Conservation (phyloP, 1,140 invertebrate genomes). For the Drosophila sechellia region DNA sequence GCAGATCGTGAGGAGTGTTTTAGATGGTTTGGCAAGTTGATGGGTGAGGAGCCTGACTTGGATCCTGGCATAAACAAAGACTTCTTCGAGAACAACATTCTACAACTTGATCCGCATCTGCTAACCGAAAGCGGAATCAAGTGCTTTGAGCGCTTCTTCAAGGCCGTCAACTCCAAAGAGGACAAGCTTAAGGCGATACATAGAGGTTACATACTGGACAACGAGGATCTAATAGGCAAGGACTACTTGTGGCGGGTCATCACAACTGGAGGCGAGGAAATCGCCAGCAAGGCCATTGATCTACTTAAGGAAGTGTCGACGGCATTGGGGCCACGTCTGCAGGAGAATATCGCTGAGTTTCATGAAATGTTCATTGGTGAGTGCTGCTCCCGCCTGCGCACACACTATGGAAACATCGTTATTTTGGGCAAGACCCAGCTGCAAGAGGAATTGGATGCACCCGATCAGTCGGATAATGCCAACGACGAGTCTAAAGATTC, state of each 20-base stretch:
- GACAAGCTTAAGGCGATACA: slow-evolving; percentile 95
- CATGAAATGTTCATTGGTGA: slow-evolving; percentile 96
- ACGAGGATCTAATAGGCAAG: slow-evolving; percentile 96
- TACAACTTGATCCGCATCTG: slow-evolving; percentile 95
- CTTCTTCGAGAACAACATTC: slow-evolving; percentile 98
- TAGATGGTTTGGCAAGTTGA: slow-evolving; percentile 99
- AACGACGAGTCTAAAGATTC: slow-evolving; percentile 77
- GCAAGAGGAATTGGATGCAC: slow-evolving; percentile 59
- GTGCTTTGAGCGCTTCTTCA: slow-evolving; percentile 95
- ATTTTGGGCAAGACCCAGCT: slow-evolving; percentile 77
- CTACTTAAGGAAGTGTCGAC: slow-evolving; percentile 97
- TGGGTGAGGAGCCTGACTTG: slow-evolving; percentile 98
- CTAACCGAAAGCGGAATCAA: slow-evolving; percentile 98
- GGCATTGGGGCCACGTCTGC: slow-evolving; percentile 94
- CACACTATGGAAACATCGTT: slow-evolving; percentile 90
- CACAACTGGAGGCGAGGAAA: slow-evolving; percentile 94
- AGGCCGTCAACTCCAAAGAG: slow-evolving; percentile 98
- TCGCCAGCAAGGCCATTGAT: slow-evolving; percentile 95
- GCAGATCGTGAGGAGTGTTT: slow-evolving; percentile 98
- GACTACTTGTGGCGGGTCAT: slow-evolving; percentile 98
- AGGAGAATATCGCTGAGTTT: slow-evolving; percentile 88
- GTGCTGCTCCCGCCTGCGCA: slow-evolving; percentile 94
- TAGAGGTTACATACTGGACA: slow-evolving; percentile 92
- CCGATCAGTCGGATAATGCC: slow-evolving; percentile 72
- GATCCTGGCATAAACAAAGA: slow-evolving; percentile 98